Base-by-base conservation (phyloP, 2,888 invertebrate species). In the Eristalinus sepulchralis region DNA sequence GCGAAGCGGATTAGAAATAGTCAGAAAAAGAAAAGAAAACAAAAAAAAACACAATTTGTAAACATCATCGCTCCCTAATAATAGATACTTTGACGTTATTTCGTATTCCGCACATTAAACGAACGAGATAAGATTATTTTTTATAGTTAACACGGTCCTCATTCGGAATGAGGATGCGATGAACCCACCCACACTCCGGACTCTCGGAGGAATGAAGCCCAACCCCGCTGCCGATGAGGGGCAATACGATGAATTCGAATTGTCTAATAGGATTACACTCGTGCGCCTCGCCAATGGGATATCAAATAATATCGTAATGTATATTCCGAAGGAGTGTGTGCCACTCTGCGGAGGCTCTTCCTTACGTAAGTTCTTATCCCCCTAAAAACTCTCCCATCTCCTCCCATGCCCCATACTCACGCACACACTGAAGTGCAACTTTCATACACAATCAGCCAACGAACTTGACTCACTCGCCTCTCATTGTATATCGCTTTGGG, bases 61-160 rank as follows among this genome's bases (percentile, higher is more conserved):
- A 64, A 82, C 77, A 85, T 76, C 66, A 71, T 77, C 72, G 76
- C 71, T 70, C 39, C 60, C 83, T 76, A 71, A 55, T 75, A 79
- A 36, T 31, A 66, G 22, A 78, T 24, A 36, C 31, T 68, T 68
- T 70, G 72, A 31, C 64, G 68, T 60, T 77, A 77, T 85, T 85
- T 82, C 68, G 85, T 85, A 85, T 82, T 85, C 85, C 22, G 68
- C 72, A 82, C 85, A 73, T 76, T 76, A 81, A 71, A 57, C 62
- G 64, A 81, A 63, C 57, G 68, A 39, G 53, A 85, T 71, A 63
- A 77, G 59, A 81, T 81, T 81, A 76, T 82, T 82, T 77, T 72
- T 77, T 85, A 78, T 72, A 67, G 59, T 85, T 67, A 72, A 81
- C 68, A 70, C 71, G 62, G 47, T 47, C 47, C 47, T 47, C 47